Conservation (phyloP, 2,888 invertebrate genomes). For the Himalopsyche tibetana region DNA sequence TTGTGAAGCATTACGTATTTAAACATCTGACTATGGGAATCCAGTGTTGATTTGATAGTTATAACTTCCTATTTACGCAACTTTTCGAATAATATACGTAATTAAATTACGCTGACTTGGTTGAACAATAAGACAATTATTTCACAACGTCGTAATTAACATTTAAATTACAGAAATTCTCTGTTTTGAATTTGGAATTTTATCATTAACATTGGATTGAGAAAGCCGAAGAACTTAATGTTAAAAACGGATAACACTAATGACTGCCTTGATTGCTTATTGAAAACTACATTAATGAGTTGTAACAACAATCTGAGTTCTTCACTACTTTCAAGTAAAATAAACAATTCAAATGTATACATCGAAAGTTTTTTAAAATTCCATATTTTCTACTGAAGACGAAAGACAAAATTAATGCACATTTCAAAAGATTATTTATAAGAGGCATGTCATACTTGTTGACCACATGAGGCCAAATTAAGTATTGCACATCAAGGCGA, state of each 20-base stretch:
- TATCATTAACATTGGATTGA: neutral
- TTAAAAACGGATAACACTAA: neutral
- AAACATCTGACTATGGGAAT: no score
- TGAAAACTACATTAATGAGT: neutral
- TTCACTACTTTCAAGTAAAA: neutral
- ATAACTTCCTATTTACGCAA: no score
- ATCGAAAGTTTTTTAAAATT: no score
- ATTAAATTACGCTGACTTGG: neutral
- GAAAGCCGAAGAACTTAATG: neutral
- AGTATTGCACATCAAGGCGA: no score
- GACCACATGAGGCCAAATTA: no score
- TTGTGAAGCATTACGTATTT: no score
- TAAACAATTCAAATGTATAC: no score
- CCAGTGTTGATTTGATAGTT: no score
- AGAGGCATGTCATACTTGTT: no score
- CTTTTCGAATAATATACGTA: neutral
- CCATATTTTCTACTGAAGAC: no score
- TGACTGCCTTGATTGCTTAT: conserved; percentile 2
- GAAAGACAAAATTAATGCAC: no score
- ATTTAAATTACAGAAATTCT: neutral
- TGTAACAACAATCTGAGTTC: neutral
- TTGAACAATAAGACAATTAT: neutral
- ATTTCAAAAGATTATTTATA: no score
- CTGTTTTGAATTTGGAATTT: neutral
- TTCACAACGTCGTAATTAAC: neutral